Evolutionary conservation across 1,140 invertebrate species (phyloP), one percentile per base, ranked within the genome.

Genomic region (Zaprionus vittiger): DNA sequence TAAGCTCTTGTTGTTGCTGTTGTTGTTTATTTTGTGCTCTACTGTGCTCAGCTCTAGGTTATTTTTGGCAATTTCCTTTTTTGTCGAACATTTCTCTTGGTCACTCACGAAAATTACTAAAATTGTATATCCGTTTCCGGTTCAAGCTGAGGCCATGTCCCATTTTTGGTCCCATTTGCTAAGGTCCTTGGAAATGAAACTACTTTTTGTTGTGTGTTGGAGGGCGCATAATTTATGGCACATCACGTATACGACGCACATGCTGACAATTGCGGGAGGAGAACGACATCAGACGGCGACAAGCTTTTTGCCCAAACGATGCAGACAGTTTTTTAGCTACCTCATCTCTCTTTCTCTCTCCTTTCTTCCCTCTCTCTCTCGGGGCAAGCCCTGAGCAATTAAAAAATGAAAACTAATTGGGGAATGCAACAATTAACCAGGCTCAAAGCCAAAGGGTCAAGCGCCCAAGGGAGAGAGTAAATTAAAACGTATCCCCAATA

Each of bases 91-190:
- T 62, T 67, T 54, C 63, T 72, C 62, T 73, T 78, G 83, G 73
- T 89, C 83, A 87, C 80, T 87, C 73, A 83, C 84, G 38, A 89
- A 83, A 87, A 87, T 89, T 89, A 87, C 83, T 76, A 73, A 87
- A 87, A 87, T 87, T 87, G 78, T 87, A 87, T 87, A 89, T 87
- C 83, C 83, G 80, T 89, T 83, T 87, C 83, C 83, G 84, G 74
- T 81, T 83, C 55, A 80, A 74, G 82, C 80, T 80, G 24, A 49
- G 59, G 47, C 63, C 65, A 67, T 56, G 55, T 41, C 78, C 59
- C 69, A 66, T 55, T 64, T 68, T 64, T 79, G 57, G 71, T 38
- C 37, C 24, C 68, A 68, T 55, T 66, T 61, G 55, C 55, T 57
- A 24, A 47, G 60, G 65, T 73, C 78, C 78, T 80, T 77, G 70